phyloP scores from a whole-genome alignment of 64 coral and sea anemone genomes.

The Exaiptasia diaphana region DNA sequence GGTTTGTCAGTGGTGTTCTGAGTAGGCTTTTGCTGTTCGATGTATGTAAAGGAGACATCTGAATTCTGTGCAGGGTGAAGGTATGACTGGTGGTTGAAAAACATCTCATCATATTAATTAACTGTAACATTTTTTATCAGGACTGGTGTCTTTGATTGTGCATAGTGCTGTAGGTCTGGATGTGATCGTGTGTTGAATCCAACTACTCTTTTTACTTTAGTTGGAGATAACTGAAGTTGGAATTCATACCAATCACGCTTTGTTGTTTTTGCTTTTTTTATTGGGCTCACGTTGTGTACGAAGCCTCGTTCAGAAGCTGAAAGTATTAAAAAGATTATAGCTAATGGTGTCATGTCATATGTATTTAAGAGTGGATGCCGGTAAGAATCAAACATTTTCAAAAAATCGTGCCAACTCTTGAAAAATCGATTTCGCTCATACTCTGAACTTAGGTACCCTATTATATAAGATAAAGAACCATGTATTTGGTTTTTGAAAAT shows the following conservation, averaged over 20 bases:
- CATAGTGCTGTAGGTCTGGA: constrained; percentile 30
- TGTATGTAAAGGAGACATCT: constrained; percentile 19
- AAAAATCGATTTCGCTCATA: no score
- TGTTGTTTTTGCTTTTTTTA: constrained; percentile 33
- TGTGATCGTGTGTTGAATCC: constrained; percentile 58
- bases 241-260: constrained; percentile 62
- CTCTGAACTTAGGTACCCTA: no score
- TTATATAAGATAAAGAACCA: no score
- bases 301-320: constrained; percentile 20
- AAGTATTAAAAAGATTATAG: constrained; percentile 14
- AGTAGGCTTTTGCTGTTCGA: constrained; percentile 1
- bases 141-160: constrained; percentile 56
- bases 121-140: constrained; percentile 18
- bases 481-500: no score
- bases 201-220: constrained; percentile 48
- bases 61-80: constrained; percentile 21
- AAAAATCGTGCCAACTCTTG: no score
- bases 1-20: background rate
- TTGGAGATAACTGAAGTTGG: constrained; percentile 42
- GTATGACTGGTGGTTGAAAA: constrained; percentile 49
- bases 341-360: no score
- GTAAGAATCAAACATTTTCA: no score
- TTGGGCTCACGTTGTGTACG: constrained; percentile 39
- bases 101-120: constrained; percentile 21
- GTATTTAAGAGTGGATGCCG: no score